phyloP scores from a whole-genome alignment of 1,140 invertebrate genomes.

The Euura lappo region DNA sequence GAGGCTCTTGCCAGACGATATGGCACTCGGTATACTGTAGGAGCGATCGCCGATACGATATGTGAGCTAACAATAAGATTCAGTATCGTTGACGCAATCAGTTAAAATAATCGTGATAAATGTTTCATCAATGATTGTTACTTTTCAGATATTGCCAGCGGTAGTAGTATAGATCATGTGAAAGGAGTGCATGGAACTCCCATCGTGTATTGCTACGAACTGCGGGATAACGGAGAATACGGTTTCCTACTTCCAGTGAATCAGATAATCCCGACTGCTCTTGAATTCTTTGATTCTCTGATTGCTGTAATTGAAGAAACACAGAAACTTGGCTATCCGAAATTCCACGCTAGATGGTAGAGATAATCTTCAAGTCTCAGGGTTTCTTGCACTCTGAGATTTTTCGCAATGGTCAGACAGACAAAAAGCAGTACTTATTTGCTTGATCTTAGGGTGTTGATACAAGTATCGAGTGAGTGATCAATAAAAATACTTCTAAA shows the following conservation, averaged over 20 bases:
- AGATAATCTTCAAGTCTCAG: too few relatives aligned
- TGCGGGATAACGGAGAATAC: not conserved
- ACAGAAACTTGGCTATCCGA: not conserved
- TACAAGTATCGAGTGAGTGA: too few relatives aligned
- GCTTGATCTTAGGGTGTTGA: too few relatives aligned
- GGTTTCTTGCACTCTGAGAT: too few relatives aligned
- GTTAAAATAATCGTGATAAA: not conserved
- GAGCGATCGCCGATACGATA: slow-evolving; percentile 54
- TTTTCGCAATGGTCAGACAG: too few relatives aligned
- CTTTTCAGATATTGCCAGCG: not conserved
- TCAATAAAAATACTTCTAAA: too few relatives aligned
- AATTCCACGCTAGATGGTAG: not conserved
- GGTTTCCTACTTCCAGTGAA: not conserved
- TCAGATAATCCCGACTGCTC: not conserved
- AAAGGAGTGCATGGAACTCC: not conserved
- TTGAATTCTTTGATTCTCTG: not conserved
- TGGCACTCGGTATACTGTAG: slow-evolving; percentile 65
- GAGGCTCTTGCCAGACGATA: slow-evolving; percentile 61
- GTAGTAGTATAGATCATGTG: not conserved
- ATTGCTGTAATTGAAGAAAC: not conserved
- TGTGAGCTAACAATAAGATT: slow-evolving; percentile 39
- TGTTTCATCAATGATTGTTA: not conserved
- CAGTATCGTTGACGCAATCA: not conserved
- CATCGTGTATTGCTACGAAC: not conserved
- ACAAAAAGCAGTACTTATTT: too few relatives aligned